Evolutionary conservation across 2,888 invertebrate species (phyloP), one percentile per base, ranked within the genome.

Genomic region (Pyrgus malvae): DNA sequence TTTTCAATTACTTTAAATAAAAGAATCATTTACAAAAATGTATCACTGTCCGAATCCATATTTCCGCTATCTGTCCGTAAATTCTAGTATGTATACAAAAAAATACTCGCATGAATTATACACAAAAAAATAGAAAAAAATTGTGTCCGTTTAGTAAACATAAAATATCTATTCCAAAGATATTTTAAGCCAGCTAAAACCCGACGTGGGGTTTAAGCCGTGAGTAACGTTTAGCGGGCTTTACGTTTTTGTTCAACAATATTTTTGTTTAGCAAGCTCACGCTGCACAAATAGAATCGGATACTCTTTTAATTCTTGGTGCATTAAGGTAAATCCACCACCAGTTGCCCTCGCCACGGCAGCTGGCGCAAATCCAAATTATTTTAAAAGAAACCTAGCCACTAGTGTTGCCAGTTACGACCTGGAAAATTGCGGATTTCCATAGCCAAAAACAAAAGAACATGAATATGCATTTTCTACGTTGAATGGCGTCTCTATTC

Each of bases 321-420:
- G 41, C 54, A 54, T 54, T 48, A 79, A 75, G 72, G 77, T 71
- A 74, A 80, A 80, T 76, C 80, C 74, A 72, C 86, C 85, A 88
- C 86, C 81, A 86, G 87, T 88, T 87, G 87, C 85, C 67, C 81
- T 66, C 64, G 67, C 61, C 68, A 67, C 66, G 66, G 66, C 61
- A 61, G 68, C 73, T 89, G 89, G 88, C 84, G 50, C 56, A 51
- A 58, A 54, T 77, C 88, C 88, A 88, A 86, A 86, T 87, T 83
- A 87, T 87, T 87, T 86, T 80, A 74, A 84, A 86, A 86, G 79
- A 78, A 84, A 80, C 76, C 71, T 64, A 70, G 70, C 74, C 78
- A 78, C 73, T 38, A 45, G 38, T 51, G 29, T 45, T 38, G 29
- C 53, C 53, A 53, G 19, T 45, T 23, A 53, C 45, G 31, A 45